Percentiles rank a stretch among this genome's conserved stretches.
phyloP scores from a whole-genome alignment of 2,888 invertebrate genomes.

The Hirudinaria manillensis region DNA sequence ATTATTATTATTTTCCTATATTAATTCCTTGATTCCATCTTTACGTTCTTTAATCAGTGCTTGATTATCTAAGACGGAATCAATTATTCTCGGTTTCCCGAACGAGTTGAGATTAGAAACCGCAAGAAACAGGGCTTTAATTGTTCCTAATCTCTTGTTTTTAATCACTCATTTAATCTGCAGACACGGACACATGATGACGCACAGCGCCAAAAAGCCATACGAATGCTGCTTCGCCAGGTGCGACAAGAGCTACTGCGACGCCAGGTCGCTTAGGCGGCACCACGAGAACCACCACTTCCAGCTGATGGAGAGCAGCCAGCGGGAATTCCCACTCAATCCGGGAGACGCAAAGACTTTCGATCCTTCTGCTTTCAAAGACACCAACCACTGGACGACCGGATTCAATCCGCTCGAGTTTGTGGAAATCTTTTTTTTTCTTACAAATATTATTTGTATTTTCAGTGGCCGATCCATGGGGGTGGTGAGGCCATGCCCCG shows the following conservation, averaged over 20 bases:
- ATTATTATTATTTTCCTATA: too few relatives aligned
- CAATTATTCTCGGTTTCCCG: too few relatives aligned
- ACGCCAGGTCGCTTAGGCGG: slow-evolving; percentile 83
- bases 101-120: too few relatives aligned
- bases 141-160: too few relatives aligned
- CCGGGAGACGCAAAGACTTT: neutral
- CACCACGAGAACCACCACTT: slow-evolving; percentile 73
- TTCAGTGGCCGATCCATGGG: neutral
- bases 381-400: slow-evolving; percentile 25
- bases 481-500: too few relatives aligned
- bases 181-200: slow-evolving; percentile 95
- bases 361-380: slow-evolving; percentile 6
- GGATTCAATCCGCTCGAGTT: slow-evolving; percentile 37
- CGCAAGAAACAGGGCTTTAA: too few relatives aligned
- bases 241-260: slow-evolving; percentile 95
- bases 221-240: slow-evolving; percentile 93
- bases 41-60: too few relatives aligned
- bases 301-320: slow-evolving; percentile 78
- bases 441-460: neutral
- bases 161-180: neutral
- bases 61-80: too few relatives aligned
- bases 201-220: slow-evolving; percentile 92
- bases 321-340: slow-evolving; percentile 53
- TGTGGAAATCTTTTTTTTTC: slow-evolving; percentile 10
- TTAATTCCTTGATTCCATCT: too few relatives aligned